Conservation (phyloP, 2,888 invertebrate genomes). For the Busseola fusca region DNA sequence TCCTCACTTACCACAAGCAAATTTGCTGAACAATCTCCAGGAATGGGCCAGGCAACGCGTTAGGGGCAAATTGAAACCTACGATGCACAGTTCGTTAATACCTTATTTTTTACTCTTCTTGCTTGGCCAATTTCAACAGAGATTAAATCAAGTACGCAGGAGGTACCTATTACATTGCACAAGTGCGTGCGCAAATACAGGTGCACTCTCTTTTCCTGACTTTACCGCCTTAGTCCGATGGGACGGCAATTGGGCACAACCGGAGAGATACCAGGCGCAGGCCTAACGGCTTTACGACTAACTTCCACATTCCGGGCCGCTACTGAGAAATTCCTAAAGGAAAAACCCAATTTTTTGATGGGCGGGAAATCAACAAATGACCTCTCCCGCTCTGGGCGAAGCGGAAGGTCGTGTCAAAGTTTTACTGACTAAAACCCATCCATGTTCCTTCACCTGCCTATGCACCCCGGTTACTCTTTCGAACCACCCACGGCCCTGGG, state of each 20-base stretch:
- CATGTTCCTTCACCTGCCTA: too few relatives aligned
- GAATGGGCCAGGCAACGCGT: slow-evolving; percentile 80
- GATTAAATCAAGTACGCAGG: background rate
- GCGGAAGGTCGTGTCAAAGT: too few relatives aligned
- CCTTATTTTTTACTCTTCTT: background rate
- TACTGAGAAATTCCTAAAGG: background rate
- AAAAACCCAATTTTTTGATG: background rate
- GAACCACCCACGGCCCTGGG: too few relatives aligned
- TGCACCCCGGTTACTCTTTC: too few relatives aligned
- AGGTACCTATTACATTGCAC: background rate
- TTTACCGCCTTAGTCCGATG: background rate
- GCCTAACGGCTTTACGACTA: background rate
- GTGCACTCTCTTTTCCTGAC: background rate
- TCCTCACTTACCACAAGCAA: slow-evolving; percentile 82
- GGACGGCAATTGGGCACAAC: background rate
- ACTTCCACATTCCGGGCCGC: too few relatives aligned
- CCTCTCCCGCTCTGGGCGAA: too few relatives aligned
- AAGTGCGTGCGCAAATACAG: background rate
- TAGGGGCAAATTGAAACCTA: slow-evolving; percentile 71
- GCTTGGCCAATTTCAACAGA: background rate
- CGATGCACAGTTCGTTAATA: slow-evolving; percentile 72
- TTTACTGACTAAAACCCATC: too few relatives aligned
- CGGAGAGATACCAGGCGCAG: background rate
- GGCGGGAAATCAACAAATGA: too few relatives aligned
- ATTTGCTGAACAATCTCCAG: slow-evolving; percentile 77